A percentile compares a stretch with the other conserved stretches of the same genome.
phyloP scores from a whole-genome alignment of 2,888 invertebrate genomes.

The Drosophila sordidapex region DNA sequence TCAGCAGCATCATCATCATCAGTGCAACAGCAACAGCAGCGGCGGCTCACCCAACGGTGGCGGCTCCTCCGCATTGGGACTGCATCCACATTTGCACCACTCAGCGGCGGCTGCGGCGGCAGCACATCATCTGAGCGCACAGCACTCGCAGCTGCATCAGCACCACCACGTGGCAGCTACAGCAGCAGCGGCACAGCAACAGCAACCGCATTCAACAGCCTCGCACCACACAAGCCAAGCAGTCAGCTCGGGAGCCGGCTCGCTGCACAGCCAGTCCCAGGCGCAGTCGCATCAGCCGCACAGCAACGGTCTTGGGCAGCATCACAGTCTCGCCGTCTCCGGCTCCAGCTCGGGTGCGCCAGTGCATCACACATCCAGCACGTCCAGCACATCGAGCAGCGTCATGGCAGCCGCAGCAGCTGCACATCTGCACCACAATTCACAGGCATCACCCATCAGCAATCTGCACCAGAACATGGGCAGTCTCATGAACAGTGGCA shows the following conservation, averaged over 20 bases:
- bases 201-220: slow-evolving; percentile 51
- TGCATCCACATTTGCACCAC: slow-evolving; percentile 63
- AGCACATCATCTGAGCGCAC: slow-evolving; percentile 59
- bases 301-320: slow-evolving; percentile 69
- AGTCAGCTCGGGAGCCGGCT: slow-evolving; percentile 47
- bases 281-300: slow-evolving; percentile 65
- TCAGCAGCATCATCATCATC: slow-evolving; percentile 76
- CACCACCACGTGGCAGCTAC: slow-evolving; percentile 61
- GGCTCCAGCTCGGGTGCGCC: slow-evolving; percentile 59
- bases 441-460: slow-evolving; percentile 84
- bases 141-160: slow-evolving; percentile 67
- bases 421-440: slow-evolving; percentile 82
- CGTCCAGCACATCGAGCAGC: slow-evolving; percentile 76
- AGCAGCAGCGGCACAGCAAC: slow-evolving; percentile 48
- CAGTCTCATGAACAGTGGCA: slow-evolving; percentile 84
- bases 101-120: slow-evolving; percentile 62
- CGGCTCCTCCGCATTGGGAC: slow-evolving; percentile 47
- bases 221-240: slow-evolving; percentile 60
- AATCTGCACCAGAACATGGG: slow-evolving; percentile 85
- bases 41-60: slow-evolving; percentile 71
- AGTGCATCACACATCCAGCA: slow-evolving; percentile 58
- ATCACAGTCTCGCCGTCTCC: slow-evolving; percentile 49
- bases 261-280: slow-evolving; percentile 59
- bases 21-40: slow-evolving; percentile 73
- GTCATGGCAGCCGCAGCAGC: slow-evolving; percentile 82